A percentile compares a stretch with the other conserved stretches of the same genome.
phyloP scores from a whole-genome alignment of 2,888 invertebrate genomes.

The Drosophila setosimentum region DNA sequence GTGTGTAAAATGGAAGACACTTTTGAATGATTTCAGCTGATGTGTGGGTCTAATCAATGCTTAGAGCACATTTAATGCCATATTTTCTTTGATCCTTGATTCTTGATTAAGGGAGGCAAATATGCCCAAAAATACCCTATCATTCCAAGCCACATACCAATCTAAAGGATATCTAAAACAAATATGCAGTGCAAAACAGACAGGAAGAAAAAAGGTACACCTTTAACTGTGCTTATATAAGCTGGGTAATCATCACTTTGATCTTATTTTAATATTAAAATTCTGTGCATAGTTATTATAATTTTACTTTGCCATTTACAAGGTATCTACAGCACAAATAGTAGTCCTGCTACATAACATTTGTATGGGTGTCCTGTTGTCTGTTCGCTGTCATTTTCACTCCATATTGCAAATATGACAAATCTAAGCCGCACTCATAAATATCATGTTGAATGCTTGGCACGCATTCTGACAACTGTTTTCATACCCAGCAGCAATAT shows the following conservation, averaged over 20 bases:
- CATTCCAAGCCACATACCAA: background rate
- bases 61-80: conserved; percentile 1
- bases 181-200: background rate
- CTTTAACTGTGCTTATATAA: background rate
- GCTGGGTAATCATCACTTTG: background rate
- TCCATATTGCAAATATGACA: conserved; percentile 44
- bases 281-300: background rate
- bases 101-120: background rate
- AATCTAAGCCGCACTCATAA: conserved; percentile 38
- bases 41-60: background rate
- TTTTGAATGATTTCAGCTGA: background rate
- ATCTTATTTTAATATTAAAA: background rate
- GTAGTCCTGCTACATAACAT: background rate
- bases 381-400: conserved; percentile 19
- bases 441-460: conserved; percentile 41
- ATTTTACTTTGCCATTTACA: background rate
- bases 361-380: background rate
- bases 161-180: background rate
- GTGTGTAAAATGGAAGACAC: background rate
- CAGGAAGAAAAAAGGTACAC: background rate
- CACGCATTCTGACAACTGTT: conserved; percentile 23
- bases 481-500: conserved; percentile 1
- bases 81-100: background rate
- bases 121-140: background rate
- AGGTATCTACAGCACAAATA: background rate